These are phyloP conservation scores for Cichladusa arquata DNA, from an alignment of 2,113 vertebrate species.

Conservation along the genomic window DNA sequence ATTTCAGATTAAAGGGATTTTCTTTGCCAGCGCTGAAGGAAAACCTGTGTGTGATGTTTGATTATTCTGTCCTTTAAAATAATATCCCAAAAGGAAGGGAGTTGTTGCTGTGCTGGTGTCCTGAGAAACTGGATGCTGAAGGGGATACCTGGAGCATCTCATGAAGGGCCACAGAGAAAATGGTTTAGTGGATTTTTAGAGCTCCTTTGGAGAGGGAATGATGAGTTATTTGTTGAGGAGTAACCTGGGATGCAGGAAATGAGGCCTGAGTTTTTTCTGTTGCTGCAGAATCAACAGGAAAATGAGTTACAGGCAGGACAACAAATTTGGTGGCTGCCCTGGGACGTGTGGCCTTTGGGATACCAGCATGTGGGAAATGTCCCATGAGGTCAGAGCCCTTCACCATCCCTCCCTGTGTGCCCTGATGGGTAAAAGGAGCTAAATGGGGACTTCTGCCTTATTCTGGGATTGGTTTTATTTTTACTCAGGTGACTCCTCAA, in stretches of 20 bases:
- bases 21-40: neutral
- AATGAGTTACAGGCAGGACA: neutral
- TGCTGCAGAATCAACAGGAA: neutral
- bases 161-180: neutral
- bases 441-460: neutral
- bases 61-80: neutral
- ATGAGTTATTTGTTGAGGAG: neutral
- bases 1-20: conserved; percentile 1
- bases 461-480: neutral
- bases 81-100: neutral
- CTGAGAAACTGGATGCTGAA: neutral
- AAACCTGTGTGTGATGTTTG: neutral
- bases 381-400: neutral
- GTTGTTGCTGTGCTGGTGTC: neutral
- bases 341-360: neutral
- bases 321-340: neutral
- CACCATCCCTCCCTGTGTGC: neutral
- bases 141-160: neutral
- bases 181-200: neutral
- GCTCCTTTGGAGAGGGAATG: neutral
- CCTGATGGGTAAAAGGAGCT: neutral
- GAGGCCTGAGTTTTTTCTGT: neutral
- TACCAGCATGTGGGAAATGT: neutral
- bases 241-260: neutral
- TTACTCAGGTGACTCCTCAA: neutral